phyloP scores from a whole-genome alignment of 2,888 invertebrate species.

The Hirtodrosophila trivittata region DNA sequence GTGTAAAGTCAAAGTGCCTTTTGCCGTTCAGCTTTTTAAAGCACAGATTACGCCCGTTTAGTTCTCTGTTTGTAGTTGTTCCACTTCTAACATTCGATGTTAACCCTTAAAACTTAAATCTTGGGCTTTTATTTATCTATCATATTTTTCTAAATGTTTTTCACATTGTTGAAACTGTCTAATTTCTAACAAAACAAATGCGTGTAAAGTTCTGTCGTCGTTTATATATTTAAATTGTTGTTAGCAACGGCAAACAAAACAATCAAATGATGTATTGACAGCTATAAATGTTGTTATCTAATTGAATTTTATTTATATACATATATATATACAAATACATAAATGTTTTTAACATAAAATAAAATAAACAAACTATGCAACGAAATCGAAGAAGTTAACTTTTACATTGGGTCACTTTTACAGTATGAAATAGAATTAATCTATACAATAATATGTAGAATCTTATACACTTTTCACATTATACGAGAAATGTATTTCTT shows the following conservation, averaged over 20 bases:
- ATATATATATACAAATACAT: slow-evolving; percentile 30
- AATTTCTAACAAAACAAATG: slow-evolving; percentile 39
- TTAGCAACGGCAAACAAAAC: slow-evolving; percentile 39
- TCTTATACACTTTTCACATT: too few species aligned
- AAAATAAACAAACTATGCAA: slow-evolving; percentile 19
- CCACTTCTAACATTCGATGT: slow-evolving; percentile 66
- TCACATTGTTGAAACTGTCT: slow-evolving; percentile 42
- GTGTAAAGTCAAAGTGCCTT: slow-evolving; percentile 65
- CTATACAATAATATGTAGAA: too few species aligned
- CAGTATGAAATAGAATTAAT: not conserved
- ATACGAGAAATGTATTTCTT: too few species aligned
- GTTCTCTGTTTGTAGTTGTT: slow-evolving; percentile 59
- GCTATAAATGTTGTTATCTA: slow-evolving; percentile 69
- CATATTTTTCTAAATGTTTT: slow-evolving; percentile 4
- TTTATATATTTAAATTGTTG: slow-evolving; percentile 11
- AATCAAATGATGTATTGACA: slow-evolving; percentile 55
- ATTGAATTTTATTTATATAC: slow-evolving; percentile 69
- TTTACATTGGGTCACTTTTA: too few species aligned
- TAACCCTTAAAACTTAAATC: slow-evolving; percentile 51
- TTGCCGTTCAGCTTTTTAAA: slow-evolving; percentile 23
- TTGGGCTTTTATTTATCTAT: slow-evolving; percentile 14
- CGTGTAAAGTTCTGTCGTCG: not conserved
- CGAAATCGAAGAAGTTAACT: not conserved
- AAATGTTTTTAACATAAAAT: slow-evolving; percentile 63
- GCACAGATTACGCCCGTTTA: slow-evolving; percentile 30